Base-by-base conservation (phyloP, 2,797 vertebrate species). In the Arnoldichthys spilopterus region DNA sequence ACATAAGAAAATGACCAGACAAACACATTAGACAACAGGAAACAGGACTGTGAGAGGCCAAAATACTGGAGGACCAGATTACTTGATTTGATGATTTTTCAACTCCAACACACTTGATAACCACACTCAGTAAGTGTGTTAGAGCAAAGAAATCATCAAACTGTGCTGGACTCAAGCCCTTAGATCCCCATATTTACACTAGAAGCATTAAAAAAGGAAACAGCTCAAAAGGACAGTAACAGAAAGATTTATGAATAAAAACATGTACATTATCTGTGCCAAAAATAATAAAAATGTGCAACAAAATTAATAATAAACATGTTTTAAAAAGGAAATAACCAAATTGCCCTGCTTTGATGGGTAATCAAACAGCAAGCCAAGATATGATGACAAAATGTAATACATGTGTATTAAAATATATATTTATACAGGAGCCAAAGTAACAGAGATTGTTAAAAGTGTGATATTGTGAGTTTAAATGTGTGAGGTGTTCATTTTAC, bases 1-100 rank as follows among this genome's bases (percentile, higher is more conserved):
- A 56, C 51, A 61, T 15, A 13, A 20, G 73, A 56, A 62, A 16
- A 62, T 70, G 72, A 63, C n/a, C 32, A 61, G 72, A 49, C 37
- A 37, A 53, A 77, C 81, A 70, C 71, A 58, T n/a, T 22, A 58
- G 15, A 47, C 71, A 83, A 49, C 37, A 63, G 58, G 58, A 32
- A 40, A n/a, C n/a, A n/a, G 43, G 58, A 32, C 40, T 13, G 72
- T 20, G 32, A 59, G 12, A 32, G 26, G 0, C 45, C 26, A 26
- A 26, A 28, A 15, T 26, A 1, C 26, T 30, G 13, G 24, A 26
- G 22, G 56, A 13, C n/a, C 40, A 12, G 22, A 26, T 15, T 43
- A 24, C 24, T 37, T 22, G 26, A 24, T 49, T 45, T 40, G 20
- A n/a, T 30, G 58, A 32, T 64, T 64, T 43, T 22, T 6, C 22